phyloP scores from a whole-genome alignment of 2,113 vertebrate genomes.

The Ailuropoda melanoleuca region DNA sequence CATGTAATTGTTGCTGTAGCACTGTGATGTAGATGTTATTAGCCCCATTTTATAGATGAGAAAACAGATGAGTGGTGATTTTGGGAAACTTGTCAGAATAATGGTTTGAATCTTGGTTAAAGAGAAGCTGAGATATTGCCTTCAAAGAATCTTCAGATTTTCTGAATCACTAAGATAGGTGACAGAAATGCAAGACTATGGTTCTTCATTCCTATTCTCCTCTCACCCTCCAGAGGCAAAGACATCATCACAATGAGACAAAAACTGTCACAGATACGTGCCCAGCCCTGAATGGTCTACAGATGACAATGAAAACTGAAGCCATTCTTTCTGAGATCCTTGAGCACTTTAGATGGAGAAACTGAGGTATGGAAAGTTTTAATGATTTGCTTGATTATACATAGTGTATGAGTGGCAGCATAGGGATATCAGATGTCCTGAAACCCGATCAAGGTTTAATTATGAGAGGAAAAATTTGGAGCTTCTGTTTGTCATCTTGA shows the following conservation, averaged over 20 bases:
- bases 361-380: not conserved
- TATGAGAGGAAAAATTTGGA: not conserved
- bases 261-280: not conserved
- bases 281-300: not conserved
- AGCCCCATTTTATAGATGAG: not conserved
- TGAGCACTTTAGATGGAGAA: not conserved
- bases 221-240: not conserved
- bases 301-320: not conserved
- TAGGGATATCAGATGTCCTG: not conserved
- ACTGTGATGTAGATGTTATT: not conserved
- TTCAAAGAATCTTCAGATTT: conserved; percentile 16
- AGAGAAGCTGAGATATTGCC: not conserved
- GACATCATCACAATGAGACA: not conserved
- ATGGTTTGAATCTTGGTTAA: not conserved
- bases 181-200: not conserved
- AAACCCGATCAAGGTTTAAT: not conserved
- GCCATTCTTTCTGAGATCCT: not conserved
- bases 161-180: not conserved
- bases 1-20: not conserved
- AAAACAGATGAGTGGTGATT: not conserved
- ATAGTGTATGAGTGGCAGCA: not conserved
- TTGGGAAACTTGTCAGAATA: not conserved
- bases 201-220: not conserved
- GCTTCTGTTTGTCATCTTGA: not conserved
- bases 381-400: not conserved